Evolutionary conservation across 1,140 invertebrate species (phyloP).

Genomic region (Hydropsyche tenuis): DNA sequence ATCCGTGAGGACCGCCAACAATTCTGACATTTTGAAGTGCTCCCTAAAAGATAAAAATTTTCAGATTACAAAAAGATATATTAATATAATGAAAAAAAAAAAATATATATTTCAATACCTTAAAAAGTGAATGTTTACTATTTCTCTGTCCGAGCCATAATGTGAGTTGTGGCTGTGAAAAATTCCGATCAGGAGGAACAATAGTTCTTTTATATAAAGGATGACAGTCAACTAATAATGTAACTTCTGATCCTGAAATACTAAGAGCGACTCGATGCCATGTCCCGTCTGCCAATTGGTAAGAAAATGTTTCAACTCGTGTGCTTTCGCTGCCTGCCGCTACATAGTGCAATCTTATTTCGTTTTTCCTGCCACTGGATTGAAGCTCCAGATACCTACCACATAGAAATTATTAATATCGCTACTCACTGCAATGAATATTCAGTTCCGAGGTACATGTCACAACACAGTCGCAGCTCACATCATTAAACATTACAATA

Average conservation of each 20-base stretch:
- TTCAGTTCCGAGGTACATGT: slow-evolving; percentile 50
- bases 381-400: slow-evolving; percentile 87
- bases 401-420: slow-evolving; percentile 45
- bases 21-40: slow-evolving; percentile 86
- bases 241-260: slow-evolving; percentile 81
- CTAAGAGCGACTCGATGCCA: slow-evolving; percentile 87
- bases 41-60: slow-evolving; percentile 67
- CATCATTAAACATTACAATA: slow-evolving; percentile 46
- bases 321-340: slow-evolving; percentile 68
- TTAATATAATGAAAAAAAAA: too few relatives aligned
- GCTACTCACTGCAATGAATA: slow-evolving; percentile 34
- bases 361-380: slow-evolving; percentile 85
- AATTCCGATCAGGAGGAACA: slow-evolving; percentile 74
- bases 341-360: slow-evolving; percentile 80
- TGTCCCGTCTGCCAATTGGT: slow-evolving; percentile 80
- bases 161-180: slow-evolving; percentile 72
- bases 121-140: slow-evolving; percentile 83
- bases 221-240: slow-evolving; percentile 85
- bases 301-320: slow-evolving; percentile 85
- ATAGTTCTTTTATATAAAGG: slow-evolving; percentile 76
- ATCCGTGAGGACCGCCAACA: slow-evolving; percentile 83
- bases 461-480: slow-evolving; percentile 39
- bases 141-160: slow-evolving; percentile 89
- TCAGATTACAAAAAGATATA: neutral
- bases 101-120: slow-evolving; percentile 66